phyloP scores from a whole-genome alignment of 2,113 vertebrate species.

The Tympanuchus pallidicinctus region DNA sequence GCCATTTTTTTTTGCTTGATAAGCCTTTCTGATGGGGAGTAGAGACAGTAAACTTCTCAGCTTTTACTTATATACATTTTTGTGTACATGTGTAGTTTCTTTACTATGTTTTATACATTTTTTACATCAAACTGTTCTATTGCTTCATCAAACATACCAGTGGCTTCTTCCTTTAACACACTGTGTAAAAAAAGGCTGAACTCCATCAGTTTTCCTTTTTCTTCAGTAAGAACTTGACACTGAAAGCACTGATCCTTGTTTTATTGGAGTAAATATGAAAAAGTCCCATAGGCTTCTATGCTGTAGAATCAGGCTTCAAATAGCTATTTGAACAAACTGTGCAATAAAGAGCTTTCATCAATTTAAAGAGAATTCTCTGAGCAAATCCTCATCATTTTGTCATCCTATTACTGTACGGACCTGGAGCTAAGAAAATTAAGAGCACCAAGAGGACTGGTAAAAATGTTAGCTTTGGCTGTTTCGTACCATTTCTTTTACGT shows the following conservation, averaged over 20 bases:
- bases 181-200: background rate
- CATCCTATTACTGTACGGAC: background rate
- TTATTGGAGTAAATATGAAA: background rate
- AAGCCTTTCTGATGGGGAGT: background rate
- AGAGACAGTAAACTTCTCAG: background rate
- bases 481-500: background rate
- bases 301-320: background rate
- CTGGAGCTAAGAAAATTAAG: background rate
- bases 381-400: background rate
- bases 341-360: background rate
- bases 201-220: background rate
- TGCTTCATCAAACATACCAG: fast-evolving
- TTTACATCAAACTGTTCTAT: background rate
- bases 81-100: background rate
- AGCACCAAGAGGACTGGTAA: background rate
- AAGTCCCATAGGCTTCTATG: background rate
- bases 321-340: background rate
- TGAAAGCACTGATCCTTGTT: background rate
- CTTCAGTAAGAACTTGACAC: background rate
- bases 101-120: background rate
- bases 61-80: background rate
- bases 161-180: fast-evolving
- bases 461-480: background rate
- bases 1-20: background rate
- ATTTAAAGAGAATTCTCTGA: background rate